Conservation (phyloP, 2,113 vertebrate genomes). For the Furnarius figulus region DNA sequence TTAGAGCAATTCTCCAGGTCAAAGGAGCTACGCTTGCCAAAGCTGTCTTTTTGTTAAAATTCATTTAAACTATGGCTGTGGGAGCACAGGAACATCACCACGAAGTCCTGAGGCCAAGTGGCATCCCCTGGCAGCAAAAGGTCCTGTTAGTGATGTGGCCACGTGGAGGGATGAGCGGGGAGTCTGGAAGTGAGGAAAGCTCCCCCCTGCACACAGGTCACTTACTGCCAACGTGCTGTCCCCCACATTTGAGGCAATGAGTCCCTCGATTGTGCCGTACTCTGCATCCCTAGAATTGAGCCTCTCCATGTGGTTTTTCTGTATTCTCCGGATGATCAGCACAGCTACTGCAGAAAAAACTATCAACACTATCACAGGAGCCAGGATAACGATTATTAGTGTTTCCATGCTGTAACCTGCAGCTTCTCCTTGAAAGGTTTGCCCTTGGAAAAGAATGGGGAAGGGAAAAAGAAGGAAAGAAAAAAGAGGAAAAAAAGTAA, state of each 20-base stretch:
- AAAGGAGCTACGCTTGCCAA: not conserved
- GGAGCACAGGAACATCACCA: rapidly evolving
- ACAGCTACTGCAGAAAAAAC: conserved; percentile 84
- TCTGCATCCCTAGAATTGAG: conserved; percentile 91
- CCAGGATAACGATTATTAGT: conserved; percentile 83
- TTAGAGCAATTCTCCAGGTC: not conserved
- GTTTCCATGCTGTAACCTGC: conserved; percentile 85
- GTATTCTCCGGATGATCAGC: conserved; percentile 87
- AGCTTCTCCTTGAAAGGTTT: conserved; percentile 72
- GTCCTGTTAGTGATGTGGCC: not conserved
- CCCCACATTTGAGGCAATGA: conserved; percentile 96
- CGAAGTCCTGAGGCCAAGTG: not conserved
- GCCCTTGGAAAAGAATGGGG: conserved; percentile 57
- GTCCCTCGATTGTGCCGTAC: conserved; percentile 94
- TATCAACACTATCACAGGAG: conserved; percentile 84
- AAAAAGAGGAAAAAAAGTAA: not conserved
- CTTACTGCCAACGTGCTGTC: conserved; percentile 97
- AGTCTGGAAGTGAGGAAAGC: rapidly evolving
- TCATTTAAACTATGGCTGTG: not conserved
- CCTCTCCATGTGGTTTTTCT: conserved; percentile 90
- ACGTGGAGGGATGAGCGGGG: rapidly evolving
- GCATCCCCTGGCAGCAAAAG: not conserved
- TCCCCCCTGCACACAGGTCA: not conserved
- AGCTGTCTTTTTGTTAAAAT: not conserved
- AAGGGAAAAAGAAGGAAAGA: not conserved